Base-by-base conservation (phyloP, 2,113 vertebrate species). In the Lathamus discolor region DNA sequence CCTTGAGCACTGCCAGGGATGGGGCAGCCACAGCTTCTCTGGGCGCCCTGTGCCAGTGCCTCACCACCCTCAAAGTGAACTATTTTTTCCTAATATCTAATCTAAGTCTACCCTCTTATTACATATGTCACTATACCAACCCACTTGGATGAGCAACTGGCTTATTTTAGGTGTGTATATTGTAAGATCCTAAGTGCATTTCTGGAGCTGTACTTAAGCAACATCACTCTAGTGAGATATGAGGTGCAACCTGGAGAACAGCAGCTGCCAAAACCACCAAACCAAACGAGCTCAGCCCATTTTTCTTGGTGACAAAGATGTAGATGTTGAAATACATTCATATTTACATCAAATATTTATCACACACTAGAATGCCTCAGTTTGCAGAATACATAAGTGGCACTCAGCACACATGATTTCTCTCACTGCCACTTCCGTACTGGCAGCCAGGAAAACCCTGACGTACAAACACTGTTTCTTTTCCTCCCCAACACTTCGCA, bases 271-370 rank as follows among this genome's bases (percentile, higher is more conserved):
- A 64, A 94, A 85, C 6, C 16, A 72, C 28, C 31, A 59, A 92
- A 77, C 17, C 39, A 81, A 96, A 93, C n/a, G 80, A 91, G 25
- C 25, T 81, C 63, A 78, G 63, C 20, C 37, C 46, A 78, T 67
- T 91, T 82, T 86, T 70, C 54, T 55, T 62, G 2, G 1, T 78
- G 64, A 81, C 49, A 39, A 62, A 85, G 77, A 59, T 4, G 8
- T 2, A 37, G 18, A 80, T 63, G 54, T 66, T 88, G 83, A 94
- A 90, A 80, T 73, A 77, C 22, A 35, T 63, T 81, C 6, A 17
- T 59, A 88, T 81, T 93, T 86, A 70, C 69, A 83, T 78, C 68
- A 86, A 92, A 48, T 72, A 84, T 61, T 83, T 90, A 67, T 39
- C 55, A 75, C 14, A 75, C 39, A 61, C 43, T 84, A n/a, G 76